Base-by-base conservation (phyloP, 2,888 invertebrate species). In the Ormyrus nitidulus region DNA sequence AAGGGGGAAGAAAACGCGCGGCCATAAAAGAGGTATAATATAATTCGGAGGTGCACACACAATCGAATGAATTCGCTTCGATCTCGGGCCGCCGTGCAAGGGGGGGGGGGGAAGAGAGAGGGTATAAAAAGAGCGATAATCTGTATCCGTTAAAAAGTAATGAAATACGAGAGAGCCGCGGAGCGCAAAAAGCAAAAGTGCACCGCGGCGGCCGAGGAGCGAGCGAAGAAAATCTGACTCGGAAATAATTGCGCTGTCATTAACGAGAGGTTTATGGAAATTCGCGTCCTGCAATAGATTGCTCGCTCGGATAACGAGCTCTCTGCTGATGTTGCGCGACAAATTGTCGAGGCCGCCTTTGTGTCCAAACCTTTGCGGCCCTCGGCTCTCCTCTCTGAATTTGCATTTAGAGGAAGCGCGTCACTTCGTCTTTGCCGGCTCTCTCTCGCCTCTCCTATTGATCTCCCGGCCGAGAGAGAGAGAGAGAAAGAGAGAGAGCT, bases 171-270 rank as follows among this genome's bases (percentile, higher is more conserved):
- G 46, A 64, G 64, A 64, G 64, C 56, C 9, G 19, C 10, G 48
- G 46, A 72, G n/a, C 9, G 62, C 19, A 19, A 19, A 72, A 62
- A 44, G n/a, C 13, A 61, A 8, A 61, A 61, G 64, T 1, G 53
- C 34, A 5, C 34, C 34, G 19, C 9, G 5, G 44, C 8, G 13
- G 19, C 49, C 49, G 62, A 6, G 11, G 19, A 59, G 59, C 59
- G 58, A 6, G 61, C 13, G 81, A 74, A 80, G 74, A 81, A 83
- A 83, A 83, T 84, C 81, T 82, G 65, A 81, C 83, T 83, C 80
- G 76, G 82, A 84, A 86, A 87, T 87, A 86, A 87, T 87, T 85
- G 85, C 84, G 85, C 86, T 84, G 83, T 84, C 84, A 83, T 85
- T 85, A 85, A 84, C 81, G 84, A 83, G 84, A 84, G 82, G 82